A percentile compares a stretch with the other conserved stretches of the same genome.
These are phyloP conservation scores for Leptinotarsa haldemani DNA, from an alignment of 2,888 invertebrate species.

Conservation along the genomic window DNA sequence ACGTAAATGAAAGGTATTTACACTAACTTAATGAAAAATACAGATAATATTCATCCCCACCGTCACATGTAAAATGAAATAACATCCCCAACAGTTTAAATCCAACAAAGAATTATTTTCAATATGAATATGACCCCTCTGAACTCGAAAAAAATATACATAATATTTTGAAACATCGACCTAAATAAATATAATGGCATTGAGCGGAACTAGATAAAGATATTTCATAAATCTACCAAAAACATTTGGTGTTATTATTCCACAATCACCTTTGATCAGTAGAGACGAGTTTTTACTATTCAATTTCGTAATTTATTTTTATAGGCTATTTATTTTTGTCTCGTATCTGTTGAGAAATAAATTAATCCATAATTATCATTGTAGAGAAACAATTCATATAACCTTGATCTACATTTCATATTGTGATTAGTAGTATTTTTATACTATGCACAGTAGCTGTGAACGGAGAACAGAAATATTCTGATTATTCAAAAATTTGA, in stretches of 20 bases:
- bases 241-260: constrained; percentile 1
- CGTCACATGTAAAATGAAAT: too few species aligned
- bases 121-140: neutral
- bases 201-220: neutral
- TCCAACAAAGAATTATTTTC: neutral
- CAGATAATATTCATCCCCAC: too few species aligned
- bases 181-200: neutral
- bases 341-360: constrained; percentile 19
- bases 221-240: neutral
- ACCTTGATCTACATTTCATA: constrained; percentile 38
- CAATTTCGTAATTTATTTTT: constrained; percentile 13
- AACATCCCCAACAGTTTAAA: neutral
- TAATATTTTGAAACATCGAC: neutral
- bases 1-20: too few species aligned
- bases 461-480: too few species aligned
- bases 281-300: constrained; percentile 5
- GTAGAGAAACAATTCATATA: constrained; percentile 30
- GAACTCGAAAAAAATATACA: neutral
- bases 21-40: too few species aligned
- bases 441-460: neutral
- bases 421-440: constrained; percentile 6
- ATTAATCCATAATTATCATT: constrained; percentile 31
- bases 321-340: constrained; percentile 17
- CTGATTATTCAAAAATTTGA: too few species aligned
- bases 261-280: neutral